phyloP scores from a whole-genome alignment of 1,140 invertebrate genomes.

The Drosophila sp. region DNA sequence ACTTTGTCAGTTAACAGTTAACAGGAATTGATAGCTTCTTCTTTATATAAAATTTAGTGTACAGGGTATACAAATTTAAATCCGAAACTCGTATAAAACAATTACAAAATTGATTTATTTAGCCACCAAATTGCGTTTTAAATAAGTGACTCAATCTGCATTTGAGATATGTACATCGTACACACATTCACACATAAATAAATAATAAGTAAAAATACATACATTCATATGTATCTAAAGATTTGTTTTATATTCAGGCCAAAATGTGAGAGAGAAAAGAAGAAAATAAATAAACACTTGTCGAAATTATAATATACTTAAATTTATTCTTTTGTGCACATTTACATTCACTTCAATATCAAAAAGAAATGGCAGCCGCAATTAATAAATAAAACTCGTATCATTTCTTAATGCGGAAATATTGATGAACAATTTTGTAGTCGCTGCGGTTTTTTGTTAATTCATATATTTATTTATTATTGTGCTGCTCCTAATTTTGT shows the following conservation, averaged over 20 bases:
- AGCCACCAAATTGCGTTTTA: constrained; percentile 57
- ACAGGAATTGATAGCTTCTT: no score
- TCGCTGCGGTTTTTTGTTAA: constrained; percentile 15
- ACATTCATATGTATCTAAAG: neutral
- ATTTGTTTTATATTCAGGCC: neutral
- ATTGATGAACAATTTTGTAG: constrained; percentile 69
- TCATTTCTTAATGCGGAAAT: constrained; percentile 79
- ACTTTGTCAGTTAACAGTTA: no score
- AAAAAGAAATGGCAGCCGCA: constrained; percentile 24
- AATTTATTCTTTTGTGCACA: constrained; percentile 32
- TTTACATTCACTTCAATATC: neutral
- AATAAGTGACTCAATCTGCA: constrained; percentile 72
- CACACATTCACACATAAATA: constrained; percentile 21
- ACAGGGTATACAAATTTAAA: neutral
- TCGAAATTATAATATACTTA: constrained; percentile 23
- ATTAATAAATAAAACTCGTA: constrained; percentile 43
- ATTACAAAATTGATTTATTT: constrained; percentile 49
- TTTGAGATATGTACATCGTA: constrained; percentile 43
- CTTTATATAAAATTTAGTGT: no score
- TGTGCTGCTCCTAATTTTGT: constrained; percentile 36
- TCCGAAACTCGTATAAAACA: constrained; percentile 19
- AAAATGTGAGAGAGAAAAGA: no score
- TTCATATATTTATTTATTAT: constrained; percentile 16
- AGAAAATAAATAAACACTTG: constrained; percentile 5
- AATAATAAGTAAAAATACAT: constrained; percentile 2